A percentile compares a stretch with the other conserved stretches of the same genome.
Evolutionary conservation across 2,888 invertebrate genomes (phyloP).

Genomic region (Sphaerolaimus hirsutus): DNA sequence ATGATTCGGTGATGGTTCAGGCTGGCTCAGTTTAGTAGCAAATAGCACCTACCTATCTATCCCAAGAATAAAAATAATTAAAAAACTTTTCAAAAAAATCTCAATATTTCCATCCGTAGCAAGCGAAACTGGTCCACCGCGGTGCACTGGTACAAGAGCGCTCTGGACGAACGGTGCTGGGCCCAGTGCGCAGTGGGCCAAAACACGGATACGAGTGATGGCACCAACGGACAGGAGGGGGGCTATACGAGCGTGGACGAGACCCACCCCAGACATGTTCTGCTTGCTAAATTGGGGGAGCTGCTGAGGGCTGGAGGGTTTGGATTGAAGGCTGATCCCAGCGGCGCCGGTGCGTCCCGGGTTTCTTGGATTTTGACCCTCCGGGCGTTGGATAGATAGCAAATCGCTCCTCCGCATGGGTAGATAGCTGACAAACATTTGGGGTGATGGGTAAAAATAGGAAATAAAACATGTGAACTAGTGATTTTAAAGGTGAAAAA

Average conservation of each 20-base stretch:
- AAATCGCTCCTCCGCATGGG: no score
- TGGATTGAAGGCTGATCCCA: conserved; percentile 27
- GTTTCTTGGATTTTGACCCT: no score
- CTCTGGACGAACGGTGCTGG: conserved; percentile 14
- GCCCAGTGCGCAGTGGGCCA: conserved; percentile 20
- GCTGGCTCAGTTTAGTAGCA: no score
- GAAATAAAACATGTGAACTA: no score
- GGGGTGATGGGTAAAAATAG: no score
- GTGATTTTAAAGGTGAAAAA: no score
- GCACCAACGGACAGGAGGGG: background rate
- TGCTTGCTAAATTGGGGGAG: conserved; percentile 32
- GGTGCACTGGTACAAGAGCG: conserved; percentile 28
- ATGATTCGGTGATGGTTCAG: no score
- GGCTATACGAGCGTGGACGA: conserved; percentile 20
- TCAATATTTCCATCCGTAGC: conserved; percentile 12
- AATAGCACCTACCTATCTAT: no score
- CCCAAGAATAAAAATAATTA: no score
- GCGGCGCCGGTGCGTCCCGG: conserved; percentile 26
- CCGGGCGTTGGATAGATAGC: no score
- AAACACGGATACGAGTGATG: conserved; percentile 24
- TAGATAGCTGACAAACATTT: no score
- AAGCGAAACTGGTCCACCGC: conserved; percentile 26
- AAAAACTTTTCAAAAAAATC: background rate
- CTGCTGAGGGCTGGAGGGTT: conserved; percentile 30
- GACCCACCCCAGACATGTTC: conserved; percentile 17